A percentile compares a stretch with the other conserved stretches of the same genome.
Evolutionary conservation across 2,797 vertebrate genomes (phyloP).

Genomic region (Cichlasoma orientale): DNA sequence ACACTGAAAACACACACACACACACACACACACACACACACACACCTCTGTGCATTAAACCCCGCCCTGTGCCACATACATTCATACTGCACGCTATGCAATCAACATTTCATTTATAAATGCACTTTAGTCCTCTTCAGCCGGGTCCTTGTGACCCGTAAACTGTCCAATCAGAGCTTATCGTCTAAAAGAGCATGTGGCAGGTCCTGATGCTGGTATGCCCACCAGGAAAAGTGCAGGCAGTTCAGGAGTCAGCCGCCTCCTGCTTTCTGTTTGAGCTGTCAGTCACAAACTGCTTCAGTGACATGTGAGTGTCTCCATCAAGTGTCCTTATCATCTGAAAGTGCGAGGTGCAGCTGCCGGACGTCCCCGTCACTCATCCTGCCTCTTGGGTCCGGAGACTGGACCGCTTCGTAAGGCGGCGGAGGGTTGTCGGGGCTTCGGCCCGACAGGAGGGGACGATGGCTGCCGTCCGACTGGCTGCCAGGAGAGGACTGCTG

Average conservation of each 20-base stretch:
- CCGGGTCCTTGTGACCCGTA: background rate
- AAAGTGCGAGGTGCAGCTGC: conserved; percentile 51
- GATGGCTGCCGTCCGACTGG: conserved; percentile 45
- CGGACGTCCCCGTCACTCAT: conserved; percentile 27
- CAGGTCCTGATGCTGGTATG: conserved; percentile 42
- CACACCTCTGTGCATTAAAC: background rate
- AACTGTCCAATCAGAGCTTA: conserved; percentile 45
- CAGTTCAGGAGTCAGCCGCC: conserved; percentile 20
- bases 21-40: too few species aligned
- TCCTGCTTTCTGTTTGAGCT: background rate
- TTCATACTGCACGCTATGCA: conserved; percentile 21
- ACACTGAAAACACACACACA: conserved; percentile 61
- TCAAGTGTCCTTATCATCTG: conserved; percentile 77
- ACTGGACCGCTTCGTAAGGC: conserved; percentile 75
- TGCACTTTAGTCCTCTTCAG: conserved; percentile 1
- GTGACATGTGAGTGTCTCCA: background rate
- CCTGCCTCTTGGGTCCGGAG: conserved; percentile 33
- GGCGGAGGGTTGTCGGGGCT: conserved; percentile 68
- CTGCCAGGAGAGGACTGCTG: conserved; percentile 42
- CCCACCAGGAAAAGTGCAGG: conserved; percentile 51
- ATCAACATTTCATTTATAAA: conserved; percentile 21
- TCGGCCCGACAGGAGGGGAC: conserved; percentile 38
- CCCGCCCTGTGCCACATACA: background rate
- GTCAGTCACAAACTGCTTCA: conserved; percentile 6
- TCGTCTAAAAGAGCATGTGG: conserved; percentile 25